Evolutionary conservation across 2,888 invertebrate genomes (phyloP), one percentile per base, ranked within the genome.

Genomic region (Drosophila crucigera): DNA sequence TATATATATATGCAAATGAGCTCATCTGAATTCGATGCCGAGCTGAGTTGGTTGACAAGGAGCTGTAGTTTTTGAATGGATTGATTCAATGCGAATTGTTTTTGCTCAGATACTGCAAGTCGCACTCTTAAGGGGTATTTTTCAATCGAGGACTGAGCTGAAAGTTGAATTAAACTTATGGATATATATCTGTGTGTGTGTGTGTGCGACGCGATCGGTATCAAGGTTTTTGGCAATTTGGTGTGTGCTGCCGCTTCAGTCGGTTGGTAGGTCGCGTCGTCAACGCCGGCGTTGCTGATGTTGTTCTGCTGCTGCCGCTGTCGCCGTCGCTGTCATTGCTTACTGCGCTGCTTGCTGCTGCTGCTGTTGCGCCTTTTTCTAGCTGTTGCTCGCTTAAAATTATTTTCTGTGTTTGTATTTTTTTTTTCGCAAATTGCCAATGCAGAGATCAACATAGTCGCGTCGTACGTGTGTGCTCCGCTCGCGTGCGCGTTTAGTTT

Each of bases 171-270:
- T 30, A 33, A 25, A 19, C 52, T 71, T 59, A 58, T 52, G 65
- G 14, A n/a, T 58, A 22, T 67, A 63, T 67, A 53, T 25, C 0
- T 55, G 63, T 76, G 60, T 58, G 62, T 56, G 62, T 56, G 60
- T 80, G 68, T 80, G 64, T 76, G 80, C 77, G 81, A 62, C 74
- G 84, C 87, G 92, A 92, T 92, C 92, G 91, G 91, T 91, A 92
- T 92, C 92, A 92, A 92, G 92, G 92, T 92, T 92, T 92, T 92
- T 92, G 92, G 92, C 92, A 92, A 92, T 91, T 92, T 91, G 83
- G 89, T 91, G 89, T 83, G 86, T 84, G 81, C 80, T 88, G 80
- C 82, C 80, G 81, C 83, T 83, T 91, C 81, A 92, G 91, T 91
- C 89, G 84, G 82, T 90, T 89, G 88, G 87, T 92, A 87, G 91